Evolutionary conservation across 1,140 invertebrate species (phyloP).

Genomic region (Drosophila nikananu): DNA sequence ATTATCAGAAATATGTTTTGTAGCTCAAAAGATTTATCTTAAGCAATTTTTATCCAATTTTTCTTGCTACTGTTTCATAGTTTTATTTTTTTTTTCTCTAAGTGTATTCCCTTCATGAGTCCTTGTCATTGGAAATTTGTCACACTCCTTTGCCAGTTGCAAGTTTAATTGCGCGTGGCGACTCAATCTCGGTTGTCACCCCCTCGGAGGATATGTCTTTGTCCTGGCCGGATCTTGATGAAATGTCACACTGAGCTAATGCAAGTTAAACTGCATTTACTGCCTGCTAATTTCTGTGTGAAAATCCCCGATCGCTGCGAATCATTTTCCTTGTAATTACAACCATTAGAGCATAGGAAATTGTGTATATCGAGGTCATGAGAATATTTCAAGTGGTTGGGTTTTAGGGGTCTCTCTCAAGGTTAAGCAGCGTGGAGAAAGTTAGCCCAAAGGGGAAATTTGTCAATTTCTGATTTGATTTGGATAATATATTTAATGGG

Average conservation of each 20-base stretch:
- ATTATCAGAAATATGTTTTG: too few relatives aligned
- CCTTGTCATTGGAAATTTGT: conserved; percentile 71
- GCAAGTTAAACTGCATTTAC: conserved; percentile 80
- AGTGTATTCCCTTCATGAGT: conserved; percentile 25
- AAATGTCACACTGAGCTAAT: conserved; percentile 78
- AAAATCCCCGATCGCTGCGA: conserved; percentile 36
- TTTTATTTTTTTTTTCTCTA: neutral
- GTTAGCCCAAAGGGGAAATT: conserved; percentile 28
- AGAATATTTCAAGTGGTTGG: conserved; percentile 52
- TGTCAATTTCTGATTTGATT: conserved; percentile 43
- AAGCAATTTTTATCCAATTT: too few relatives aligned
- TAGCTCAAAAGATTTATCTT: too few relatives aligned
- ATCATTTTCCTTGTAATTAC: conserved; percentile 42
- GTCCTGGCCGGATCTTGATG: conserved; percentile 64
- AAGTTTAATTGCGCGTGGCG: conserved; percentile 77
- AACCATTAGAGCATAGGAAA: conserved; percentile 26
- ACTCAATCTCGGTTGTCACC: conserved; percentile 57
- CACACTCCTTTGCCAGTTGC: conserved; percentile 48
- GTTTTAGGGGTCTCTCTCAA: conserved; percentile 16
- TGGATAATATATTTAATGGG: conserved; percentile 36
- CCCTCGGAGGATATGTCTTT: neutral
- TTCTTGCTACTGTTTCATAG: neutral
- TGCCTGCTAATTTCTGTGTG: conserved; percentile 74
- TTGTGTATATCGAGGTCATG: conserved; percentile 51
- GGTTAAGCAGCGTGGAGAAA: conserved; percentile 60